Evolutionary conservation across 2,797 vertebrate species (phyloP), one percentile per base, ranked within the genome.

Genomic region (Pagetopsis macropterus): DNA sequence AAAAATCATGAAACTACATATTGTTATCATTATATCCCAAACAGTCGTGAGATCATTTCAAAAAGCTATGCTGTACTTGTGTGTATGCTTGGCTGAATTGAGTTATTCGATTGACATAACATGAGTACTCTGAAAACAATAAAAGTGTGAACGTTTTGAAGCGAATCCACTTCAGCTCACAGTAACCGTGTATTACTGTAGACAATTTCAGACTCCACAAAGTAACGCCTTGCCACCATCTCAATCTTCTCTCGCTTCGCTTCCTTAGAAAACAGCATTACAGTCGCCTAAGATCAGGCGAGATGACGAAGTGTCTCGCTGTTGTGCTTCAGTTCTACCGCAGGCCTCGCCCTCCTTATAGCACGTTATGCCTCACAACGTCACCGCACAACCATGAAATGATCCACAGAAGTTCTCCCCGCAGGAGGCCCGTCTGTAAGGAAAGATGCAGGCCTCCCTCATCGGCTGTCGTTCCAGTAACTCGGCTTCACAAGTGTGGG

Each of bases 351-450:
- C 19, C 1, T 74, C 56, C 1, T 61, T 12, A 49, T 4, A 37
- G 23, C 48, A 46, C 49, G 40, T 59, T 77, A 9, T 57, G 67
- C 71, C 62, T 46, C 78, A 57, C 17, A 57, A 56, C 51, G 43
- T 75, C 45, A 64, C 57, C 56, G 19, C 63, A 52, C 41, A 45
- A 40, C 65, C 69, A 33, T 72, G 43, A 78, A 78, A 74, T 71
- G 45, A 70, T 45, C 60, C 43, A 63, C 12, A 27, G 65, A 51
- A 55, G 11, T 6, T 0, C 65, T 73, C 78, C 12, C 70, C 12
- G 65, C 72, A 67, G 75, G 76, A 80, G 49, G 68, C 46, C 48
- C 17, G 31, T 65, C 65, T 75, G 45, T 9, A 55, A 13, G 65
- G 64, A 60, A 17, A 31, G 46, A 66, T 43, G 58, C 27, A 15